A percentile compares a stretch with the other conserved stretches of the same genome.
These are phyloP conservation scores for Macropus fuliginosus DNA, from an alignment of 2,797 vertebrate species.

Conservation along the genomic window DNA sequence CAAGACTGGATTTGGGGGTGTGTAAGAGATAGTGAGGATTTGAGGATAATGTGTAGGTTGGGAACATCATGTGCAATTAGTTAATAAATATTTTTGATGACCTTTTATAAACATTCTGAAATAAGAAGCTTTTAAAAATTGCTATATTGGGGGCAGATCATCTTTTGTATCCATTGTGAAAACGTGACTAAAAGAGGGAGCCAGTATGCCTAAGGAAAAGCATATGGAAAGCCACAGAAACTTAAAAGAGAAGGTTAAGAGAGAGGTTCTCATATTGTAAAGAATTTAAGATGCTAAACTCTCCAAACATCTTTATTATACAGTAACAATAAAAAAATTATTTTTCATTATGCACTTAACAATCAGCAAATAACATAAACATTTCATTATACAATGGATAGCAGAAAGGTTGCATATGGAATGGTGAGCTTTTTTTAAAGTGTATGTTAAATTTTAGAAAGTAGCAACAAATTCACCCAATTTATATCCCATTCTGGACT, in stretches of 20 bases:
- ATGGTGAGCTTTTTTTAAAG: not conserved
- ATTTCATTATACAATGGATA: not conserved
- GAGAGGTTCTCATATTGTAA: not conserved
- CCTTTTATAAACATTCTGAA: not conserved
- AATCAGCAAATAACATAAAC: not conserved
- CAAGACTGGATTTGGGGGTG: not conserved
- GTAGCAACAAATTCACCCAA: not conserved
- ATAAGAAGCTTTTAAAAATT: not conserved
- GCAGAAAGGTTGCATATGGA: not conserved
- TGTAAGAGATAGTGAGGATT: not conserved
- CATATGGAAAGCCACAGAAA: not conserved
- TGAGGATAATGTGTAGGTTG: not conserved
- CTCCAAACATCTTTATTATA: not conserved
- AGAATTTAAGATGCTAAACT: not conserved
- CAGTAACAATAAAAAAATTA: not conserved
- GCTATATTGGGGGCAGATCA: not conserved
- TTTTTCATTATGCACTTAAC: not conserved
- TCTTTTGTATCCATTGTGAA: not conserved
- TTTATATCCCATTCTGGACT: not conserved
- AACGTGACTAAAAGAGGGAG: not conserved
- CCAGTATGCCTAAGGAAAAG: not conserved
- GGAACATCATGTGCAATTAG: not conserved
- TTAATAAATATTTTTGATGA: not conserved
- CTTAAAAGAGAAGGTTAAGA: not conserved
- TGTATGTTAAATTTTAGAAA: not conserved